Evolutionary conservation across 2,888 invertebrate species (phyloP).

Genomic region (Drosophila siamana): DNA sequence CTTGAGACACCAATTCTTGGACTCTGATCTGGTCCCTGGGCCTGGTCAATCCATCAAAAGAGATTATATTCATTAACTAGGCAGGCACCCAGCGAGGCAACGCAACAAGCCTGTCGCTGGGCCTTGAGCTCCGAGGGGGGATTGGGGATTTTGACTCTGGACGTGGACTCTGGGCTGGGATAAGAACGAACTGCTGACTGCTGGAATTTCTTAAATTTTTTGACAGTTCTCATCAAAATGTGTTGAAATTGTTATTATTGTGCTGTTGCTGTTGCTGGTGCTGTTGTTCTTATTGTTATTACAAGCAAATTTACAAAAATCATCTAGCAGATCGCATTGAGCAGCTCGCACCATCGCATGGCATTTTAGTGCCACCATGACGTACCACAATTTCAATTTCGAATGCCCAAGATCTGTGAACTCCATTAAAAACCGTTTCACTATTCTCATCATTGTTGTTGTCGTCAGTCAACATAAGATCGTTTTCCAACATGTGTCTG

Average conservation of each 20-base stretch:
- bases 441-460: conserved; percentile 22
- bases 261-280: conserved; percentile 37
- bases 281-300: conserved; percentile 40
- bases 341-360: conserved; percentile 32
- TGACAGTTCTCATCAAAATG: conserved; percentile 80
- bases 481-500: conserved; percentile 63
- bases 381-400: conserved; percentile 56
- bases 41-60: conserved; percentile 79
- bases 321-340: conserved; percentile 49
- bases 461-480: conserved; percentile 39
- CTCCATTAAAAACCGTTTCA: conserved; percentile 72
- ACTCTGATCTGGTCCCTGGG: conserved; percentile 26
- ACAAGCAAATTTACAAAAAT: conserved; percentile 65
- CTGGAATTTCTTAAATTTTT: conserved; percentile 72
- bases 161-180: conserved; percentile 2
- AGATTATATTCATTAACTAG: conserved; percentile 79
- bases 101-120: background rate
- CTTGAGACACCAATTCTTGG: conserved; percentile 12
- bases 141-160: background rate
- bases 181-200: conserved; percentile 24
- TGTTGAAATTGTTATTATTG: conserved; percentile 77
- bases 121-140: conserved; percentile 16
- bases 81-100: conserved; percentile 42
- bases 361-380: conserved; percentile 56
- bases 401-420: conserved; percentile 54